Conservation (phyloP, 2,797 vertebrate genomes). For the Muraenolepis orangiensis region DNA sequence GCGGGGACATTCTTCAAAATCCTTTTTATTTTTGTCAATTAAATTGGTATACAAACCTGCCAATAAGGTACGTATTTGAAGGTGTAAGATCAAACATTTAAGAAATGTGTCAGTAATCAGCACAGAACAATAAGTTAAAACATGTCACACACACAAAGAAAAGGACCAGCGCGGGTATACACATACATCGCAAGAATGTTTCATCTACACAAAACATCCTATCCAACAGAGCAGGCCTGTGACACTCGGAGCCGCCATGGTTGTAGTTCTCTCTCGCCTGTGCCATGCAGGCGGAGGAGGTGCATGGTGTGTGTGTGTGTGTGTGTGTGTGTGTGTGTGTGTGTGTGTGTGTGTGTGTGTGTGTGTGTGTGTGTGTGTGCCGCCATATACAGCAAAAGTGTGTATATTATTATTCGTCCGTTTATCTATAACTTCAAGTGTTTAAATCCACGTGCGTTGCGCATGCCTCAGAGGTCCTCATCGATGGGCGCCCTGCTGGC, state of each 20-base stretch:
- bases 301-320: no score
- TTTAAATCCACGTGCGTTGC: constrained; percentile 69
- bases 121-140: constrained; percentile 98
- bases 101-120: constrained; percentile 95
- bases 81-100: constrained; percentile 97
- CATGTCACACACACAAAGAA: constrained; percentile 98
- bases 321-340: no score
- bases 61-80: constrained; percentile 84
- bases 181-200: constrained; percentile 92
- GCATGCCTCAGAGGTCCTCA: constrained; percentile 60
- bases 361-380: no score
- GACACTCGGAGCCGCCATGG: constrained; percentile 40
- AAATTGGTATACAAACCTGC: constrained; percentile 92
- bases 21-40: constrained; percentile 93
- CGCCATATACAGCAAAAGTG: constrained; percentile 24
- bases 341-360: no score
- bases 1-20: constrained; percentile 90
- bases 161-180: constrained; percentile 87
- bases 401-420: constrained; percentile 46
- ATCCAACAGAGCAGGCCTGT: constrained; percentile 69
- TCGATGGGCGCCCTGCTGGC: constrained; percentile 8
- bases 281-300: constrained; percentile 85
- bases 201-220: constrained; percentile 97
- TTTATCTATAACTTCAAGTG: constrained; percentile 49
- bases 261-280: constrained; percentile 74